Conservation (phyloP, 2,797 vertebrate genomes). For the Pangasius larnaudii region DNA sequence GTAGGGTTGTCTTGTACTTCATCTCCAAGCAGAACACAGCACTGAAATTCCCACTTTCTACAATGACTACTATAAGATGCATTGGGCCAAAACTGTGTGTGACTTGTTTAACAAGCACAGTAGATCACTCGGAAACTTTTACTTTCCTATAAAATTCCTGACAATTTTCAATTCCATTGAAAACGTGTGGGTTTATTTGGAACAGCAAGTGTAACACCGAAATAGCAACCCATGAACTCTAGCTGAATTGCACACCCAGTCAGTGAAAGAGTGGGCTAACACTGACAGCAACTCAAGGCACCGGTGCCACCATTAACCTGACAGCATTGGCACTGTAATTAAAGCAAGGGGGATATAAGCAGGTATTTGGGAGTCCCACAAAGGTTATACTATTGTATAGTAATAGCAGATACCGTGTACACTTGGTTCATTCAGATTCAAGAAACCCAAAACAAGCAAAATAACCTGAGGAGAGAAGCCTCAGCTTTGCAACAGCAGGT, state of each 20-base stretch:
- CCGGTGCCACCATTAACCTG: neutral
- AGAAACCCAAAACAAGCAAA: constrained; percentile 3
- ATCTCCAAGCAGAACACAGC: neutral
- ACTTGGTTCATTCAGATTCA: neutral
- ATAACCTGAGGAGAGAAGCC: neutral
- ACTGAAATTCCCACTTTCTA: neutral
- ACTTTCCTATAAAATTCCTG: too few species aligned
- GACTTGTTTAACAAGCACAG: neutral
- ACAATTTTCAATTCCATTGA: neutral
- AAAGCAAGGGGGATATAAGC: constrained; percentile 1
- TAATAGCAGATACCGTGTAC: constrained; percentile 3
- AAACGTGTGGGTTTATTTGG: neutral
- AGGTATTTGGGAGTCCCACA: neutral
- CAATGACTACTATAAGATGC: neutral
- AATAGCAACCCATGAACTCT: neutral
- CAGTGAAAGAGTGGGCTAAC: constrained; percentile 2
- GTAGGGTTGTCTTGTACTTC: neutral
- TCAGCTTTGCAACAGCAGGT: neutral
- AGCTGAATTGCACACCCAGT: neutral
- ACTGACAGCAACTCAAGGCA: constrained; percentile 4
- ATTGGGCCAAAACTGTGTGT: neutral
- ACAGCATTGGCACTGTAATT: constrained; percentile 8
- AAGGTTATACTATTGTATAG: neutral
- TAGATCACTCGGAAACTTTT: neutral
- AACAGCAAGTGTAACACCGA: neutral